Base-by-base conservation (phyloP, 1,140 invertebrate species). In the Dinoponera quadriceps region DNA sequence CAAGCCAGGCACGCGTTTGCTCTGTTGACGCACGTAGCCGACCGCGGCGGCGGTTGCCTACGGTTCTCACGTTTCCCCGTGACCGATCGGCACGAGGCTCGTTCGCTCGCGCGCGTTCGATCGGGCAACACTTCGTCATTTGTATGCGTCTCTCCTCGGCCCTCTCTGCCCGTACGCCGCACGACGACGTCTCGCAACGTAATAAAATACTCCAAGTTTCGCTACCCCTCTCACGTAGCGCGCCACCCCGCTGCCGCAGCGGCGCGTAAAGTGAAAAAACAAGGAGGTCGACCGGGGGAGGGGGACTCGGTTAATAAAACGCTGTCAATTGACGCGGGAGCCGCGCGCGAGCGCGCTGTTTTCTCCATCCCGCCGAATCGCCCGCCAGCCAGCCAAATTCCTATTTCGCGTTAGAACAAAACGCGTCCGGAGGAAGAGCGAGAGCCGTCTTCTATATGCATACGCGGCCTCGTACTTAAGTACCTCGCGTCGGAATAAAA, bases 401-500 rank as follows among this genome's bases (percentile, higher is more conserved):
- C 51, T 57, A 48, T 69, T 69, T 71, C 54, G 33, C 38, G 14
- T 48, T 20, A 25, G 13, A 80, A 69, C 57, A 48, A 57, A 69
- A 49, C 51, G 14, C 22, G 7, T 16, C 57, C 63, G 65, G 44
- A 68, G 75, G n/a, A 48, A 57, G 55, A 80, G 25, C 66, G 22
- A 59, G 27, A 59, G 27, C 22, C 29, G 75, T 57, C 75, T n/a
- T 80, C 65, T 80, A 71, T 59, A 80, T 80, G 51, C 75, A 48
- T 57, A 69, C 51, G 51, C 75, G 49, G 49, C 18, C 51, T 25
- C 62, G 74, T 78, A 29, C 75, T 80, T 80, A 71, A 80, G 65
- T 44, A 18, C 71, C 33, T 69, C 51, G 65, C 51, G 20, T 55
- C 74, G 18, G 62, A 77, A 77, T 69, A 81, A 81, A 81, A 81